Evolutionary conservation across 1,140 invertebrate genomes (phyloP), one percentile per base, ranked within the genome.

Genomic region (Aphelinus certus): DNA sequence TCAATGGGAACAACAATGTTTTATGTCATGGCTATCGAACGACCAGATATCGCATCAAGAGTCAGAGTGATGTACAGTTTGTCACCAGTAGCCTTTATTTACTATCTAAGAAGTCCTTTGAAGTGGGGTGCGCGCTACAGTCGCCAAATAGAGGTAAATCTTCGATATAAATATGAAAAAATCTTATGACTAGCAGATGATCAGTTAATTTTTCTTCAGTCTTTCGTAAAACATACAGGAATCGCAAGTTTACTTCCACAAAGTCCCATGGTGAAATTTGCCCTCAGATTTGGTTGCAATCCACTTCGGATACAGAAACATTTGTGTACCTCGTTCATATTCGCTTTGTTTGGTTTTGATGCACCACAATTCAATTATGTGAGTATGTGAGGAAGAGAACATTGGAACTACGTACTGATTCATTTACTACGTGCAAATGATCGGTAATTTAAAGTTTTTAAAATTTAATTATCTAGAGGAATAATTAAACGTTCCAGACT

Each of bases 21-120:
- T 78, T 91, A 91, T 76, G 89, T 90, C 2, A 90, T 92, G 90
- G 85, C 90, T 76, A 88, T 88, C 5, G 80, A 87, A 75, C 83
- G 85, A 63, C 90, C 92, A 0, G 85, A 91, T 58, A 89, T 92
- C 3, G 70, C 69, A 6, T 42, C 56, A 7, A 76, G 79, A 88
- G 79, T 92, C 43, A 82, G 87, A 84, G 82, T 88, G 76, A 90
- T 94, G 86, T 88, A 26, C 26, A 26, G 26, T 0, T 26, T 26
- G 26, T 26, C 26, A 26, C 26, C 26, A 5, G 91, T 95, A 0
- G 92, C 91, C 0, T 94, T 89, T 79, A 89, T 94, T 82, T 87
- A 89, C 1, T 86, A 95, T 73, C 89, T 95, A 2, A 91, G 89
- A 81, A 93, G 92, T 76, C 93, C 94, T 3, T 84, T 93, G 48